Evolutionary conservation across 1,140 invertebrate genomes (phyloP).

Genomic region (Brachystomella parvula): DNA sequence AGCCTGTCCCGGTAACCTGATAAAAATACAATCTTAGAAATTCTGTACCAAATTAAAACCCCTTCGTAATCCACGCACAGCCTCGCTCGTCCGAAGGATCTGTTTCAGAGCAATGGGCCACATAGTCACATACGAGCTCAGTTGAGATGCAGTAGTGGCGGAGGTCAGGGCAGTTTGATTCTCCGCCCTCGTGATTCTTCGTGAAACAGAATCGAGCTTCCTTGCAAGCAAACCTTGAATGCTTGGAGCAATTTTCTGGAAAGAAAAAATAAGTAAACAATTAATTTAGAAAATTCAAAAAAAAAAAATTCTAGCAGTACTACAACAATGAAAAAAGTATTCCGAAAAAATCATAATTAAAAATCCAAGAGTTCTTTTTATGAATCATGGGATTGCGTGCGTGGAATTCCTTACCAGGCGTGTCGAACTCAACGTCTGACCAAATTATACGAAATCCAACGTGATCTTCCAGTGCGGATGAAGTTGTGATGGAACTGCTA

Average conservation of each 20-base stretch:
- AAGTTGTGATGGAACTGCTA: not conserved
- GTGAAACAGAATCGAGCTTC: constrained; percentile 40
- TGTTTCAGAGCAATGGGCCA: constrained; percentile 43
- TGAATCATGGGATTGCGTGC: not conserved
- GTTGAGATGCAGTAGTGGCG: constrained; percentile 41
- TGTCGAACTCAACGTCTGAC: constrained; percentile 41
- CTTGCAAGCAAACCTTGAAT: constrained; percentile 37
- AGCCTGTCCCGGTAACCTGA: constrained; percentile 19
- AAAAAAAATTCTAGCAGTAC: no score
- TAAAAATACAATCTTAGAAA: constrained; percentile 11
- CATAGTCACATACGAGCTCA: constrained; percentile 42
- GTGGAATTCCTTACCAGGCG: constrained; percentile 27
- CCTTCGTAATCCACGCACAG: constrained; percentile 37
- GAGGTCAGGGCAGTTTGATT: constrained; percentile 35
- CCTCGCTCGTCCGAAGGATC: constrained; percentile 42
- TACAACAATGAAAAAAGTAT: no score
- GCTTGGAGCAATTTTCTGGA: constrained; percentile 37
- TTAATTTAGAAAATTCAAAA: not conserved
- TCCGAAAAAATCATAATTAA: no score
- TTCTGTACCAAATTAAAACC: not conserved
- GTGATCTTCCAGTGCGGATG: constrained; percentile 16
- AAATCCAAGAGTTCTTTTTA: no score
- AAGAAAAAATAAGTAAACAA: not conserved
- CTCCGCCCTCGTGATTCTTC: constrained; percentile 34
- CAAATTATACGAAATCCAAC: constrained; percentile 42